Conservation (phyloP, 2,888 invertebrate species). For the Dromius quadrimaculatus region DNA sequence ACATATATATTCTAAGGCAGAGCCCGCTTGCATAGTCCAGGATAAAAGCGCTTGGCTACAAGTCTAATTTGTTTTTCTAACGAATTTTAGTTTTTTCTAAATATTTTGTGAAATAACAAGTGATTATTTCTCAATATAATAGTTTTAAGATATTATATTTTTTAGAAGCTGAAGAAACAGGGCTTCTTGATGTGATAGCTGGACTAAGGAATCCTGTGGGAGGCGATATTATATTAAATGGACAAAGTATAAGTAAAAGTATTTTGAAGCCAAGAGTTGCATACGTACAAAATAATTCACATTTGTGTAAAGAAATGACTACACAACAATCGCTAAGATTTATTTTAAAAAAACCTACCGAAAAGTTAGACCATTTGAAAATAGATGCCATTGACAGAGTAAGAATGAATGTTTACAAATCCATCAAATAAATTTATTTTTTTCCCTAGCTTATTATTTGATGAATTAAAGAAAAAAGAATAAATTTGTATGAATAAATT, state of each 20-base stretch:
- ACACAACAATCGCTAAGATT: conserved; percentile 91
- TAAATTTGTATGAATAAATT: conserved; percentile 54
- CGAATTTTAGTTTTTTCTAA: no score
- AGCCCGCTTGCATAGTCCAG: no score
- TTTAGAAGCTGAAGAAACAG: conserved; percentile 83
- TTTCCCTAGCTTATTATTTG: conserved; percentile 7
- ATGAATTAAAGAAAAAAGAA: not conserved
- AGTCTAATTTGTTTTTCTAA: no score
- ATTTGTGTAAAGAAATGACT: conserved; percentile 87
- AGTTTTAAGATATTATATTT: not conserved
- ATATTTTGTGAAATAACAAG: no score
- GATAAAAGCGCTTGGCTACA: no score
- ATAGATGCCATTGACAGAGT: conserved; percentile 82
- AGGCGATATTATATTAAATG: conserved; percentile 89
- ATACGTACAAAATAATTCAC: conserved; percentile 80
- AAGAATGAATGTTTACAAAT: conserved; percentile 59
- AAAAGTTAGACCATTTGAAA: conserved; percentile 74
- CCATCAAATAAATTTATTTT: no score
- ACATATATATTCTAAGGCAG: no score
- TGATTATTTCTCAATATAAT: no score
- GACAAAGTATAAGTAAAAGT: conserved; percentile 80
- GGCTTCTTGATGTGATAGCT: conserved; percentile 87
- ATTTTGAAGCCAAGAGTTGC: conserved; percentile 80
- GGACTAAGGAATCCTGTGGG: conserved; percentile 73
- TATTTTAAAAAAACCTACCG: conserved; percentile 77